Percentiles rank a stretch among this genome's conserved stretches.
Conservation (phyloP, 2,797 vertebrate species). For the Mycteria americana region DNA sequence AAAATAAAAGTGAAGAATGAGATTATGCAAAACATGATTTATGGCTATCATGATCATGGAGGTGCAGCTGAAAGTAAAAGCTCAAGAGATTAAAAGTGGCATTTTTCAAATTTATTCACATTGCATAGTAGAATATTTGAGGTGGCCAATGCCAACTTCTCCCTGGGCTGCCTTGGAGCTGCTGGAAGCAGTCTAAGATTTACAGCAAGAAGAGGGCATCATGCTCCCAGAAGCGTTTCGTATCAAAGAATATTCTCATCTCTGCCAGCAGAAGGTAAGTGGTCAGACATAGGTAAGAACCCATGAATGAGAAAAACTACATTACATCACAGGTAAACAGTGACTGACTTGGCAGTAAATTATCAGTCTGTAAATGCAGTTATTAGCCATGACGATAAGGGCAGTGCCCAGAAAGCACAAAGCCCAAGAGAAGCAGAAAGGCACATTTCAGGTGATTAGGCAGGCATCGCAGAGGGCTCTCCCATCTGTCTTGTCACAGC, state of each 20-base stretch:
- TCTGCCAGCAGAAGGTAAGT: background rate
- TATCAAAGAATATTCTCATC: background rate
- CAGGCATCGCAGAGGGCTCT: background rate
- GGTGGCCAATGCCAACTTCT: background rate
- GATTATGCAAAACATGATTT: background rate
- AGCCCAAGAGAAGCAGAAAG: background rate
- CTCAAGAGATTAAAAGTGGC: background rate
- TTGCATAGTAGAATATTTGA: background rate
- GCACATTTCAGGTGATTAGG: background rate
- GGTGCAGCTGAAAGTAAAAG: background rate
- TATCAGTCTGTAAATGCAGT: background rate
- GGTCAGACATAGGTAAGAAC: background rate
- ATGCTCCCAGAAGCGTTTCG: background rate
- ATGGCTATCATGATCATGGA: background rate
- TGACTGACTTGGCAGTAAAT: background rate
- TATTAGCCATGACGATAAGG: background rate
- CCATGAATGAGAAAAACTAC: background rate
- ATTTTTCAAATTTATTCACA: background rate
- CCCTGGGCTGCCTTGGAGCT: background rate
- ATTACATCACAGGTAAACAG: background rate
- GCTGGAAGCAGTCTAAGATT: background rate
- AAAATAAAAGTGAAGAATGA: constrained; percentile 32
- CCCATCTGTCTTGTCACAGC: constrained; percentile 13
- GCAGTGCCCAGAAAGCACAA: background rate
- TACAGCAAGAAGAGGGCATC: background rate